Evolutionary conservation across 37 sponge, comb jelly and placozoan species (phyloP), one percentile per base, ranked within the genome.

Genomic region (Crambe crambe): DNA sequence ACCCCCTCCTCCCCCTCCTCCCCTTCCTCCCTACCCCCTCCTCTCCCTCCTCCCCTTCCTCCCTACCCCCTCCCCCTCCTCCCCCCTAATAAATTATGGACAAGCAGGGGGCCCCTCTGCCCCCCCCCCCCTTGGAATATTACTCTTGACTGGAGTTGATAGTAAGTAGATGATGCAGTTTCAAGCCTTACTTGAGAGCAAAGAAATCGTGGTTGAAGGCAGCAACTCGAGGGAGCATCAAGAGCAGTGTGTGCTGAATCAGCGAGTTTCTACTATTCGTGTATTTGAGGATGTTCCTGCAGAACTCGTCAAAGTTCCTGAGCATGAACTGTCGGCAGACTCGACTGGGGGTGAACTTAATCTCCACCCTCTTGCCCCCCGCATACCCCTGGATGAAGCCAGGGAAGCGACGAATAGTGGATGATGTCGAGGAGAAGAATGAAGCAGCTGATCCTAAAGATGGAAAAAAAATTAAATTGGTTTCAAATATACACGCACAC

Each of bases 211-310:
- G 78, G 73, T 96, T 82, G 37, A 96, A 89, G 37, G 91, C 88
- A 36, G 97, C 93, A 6, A 96, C 75, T 0, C 93, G 90, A 40
- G 97, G 97, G 37, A 96, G 85, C 21, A 93, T 51, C 0, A 59
- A 58, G 37, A 90, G 87, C 0, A 93, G 12, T 0, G 87, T 69
- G 56, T 93, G 94, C 68, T 93, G 94, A n/a, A 93, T 76, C 44
- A 93, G 86, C 0, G 74, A 59, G 60, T 73, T 93, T 26, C 78
- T 75, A 66, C 78, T 89, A 77, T 76, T 78, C 39, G 60, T 79
- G 67, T 87, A 68, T 79, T 74, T 88, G 60, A 92, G 35, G 0
- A 92, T 81, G 21, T 65, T 27, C 26, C 31, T 37, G 70, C 93
- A 92, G 12, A 92, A 80, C 58, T 90, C 91, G 51, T 79, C 83